Base-by-base conservation (phyloP, 2,797 vertebrate species). In the Oophaga sylvatica region DNA sequence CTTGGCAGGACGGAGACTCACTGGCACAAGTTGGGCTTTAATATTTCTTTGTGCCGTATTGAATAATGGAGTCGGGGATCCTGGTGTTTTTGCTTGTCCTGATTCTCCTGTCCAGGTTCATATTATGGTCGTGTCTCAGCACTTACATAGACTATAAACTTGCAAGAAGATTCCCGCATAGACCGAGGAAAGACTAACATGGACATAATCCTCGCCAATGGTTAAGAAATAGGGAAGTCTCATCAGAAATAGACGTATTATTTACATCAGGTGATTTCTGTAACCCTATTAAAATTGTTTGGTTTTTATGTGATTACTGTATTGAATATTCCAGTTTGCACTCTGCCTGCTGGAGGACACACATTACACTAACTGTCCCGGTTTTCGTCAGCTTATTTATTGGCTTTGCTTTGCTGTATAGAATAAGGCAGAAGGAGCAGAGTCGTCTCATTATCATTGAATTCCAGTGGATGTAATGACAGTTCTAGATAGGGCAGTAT, bases 111-210 rank as follows among this genome's bases (percentile, higher is more conserved):
- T 93, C 92, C 1, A 93, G 95, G 62, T 94, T 96, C 89, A 15
- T 97, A 80, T 83, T 97, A 78, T 97, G 96, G 96, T 94, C 95
- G 88, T 95, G 93, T 73, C 91, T 97, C 1, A 95, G 94, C 45
- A 75, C 93, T 90, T 91, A 94, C 65, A 89, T 97, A 41, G 94
- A 95, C 84, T 88, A 94, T 22, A 95, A 94, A 88, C 60, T 95
- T 90, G 92, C 95, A 31, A 93, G 15, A 86, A 93, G 87, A 75
- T 93, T 81, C 89, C 93, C 91, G 20, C 87, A 62, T 48, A 86
- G 78, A 59, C 91, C 87, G 89, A 95, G 93, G 87, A 73, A 90
- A n/a, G 88, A 91, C 86, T 95, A 26, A 84, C 10, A 26, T 19
- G 35, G 17, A 15, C 35, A 0, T 35, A 35, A 63, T 29, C 7